Evolutionary conservation across 2,888 invertebrate species (phyloP).

Genomic region (Sarcophaga subvicina): DNA sequence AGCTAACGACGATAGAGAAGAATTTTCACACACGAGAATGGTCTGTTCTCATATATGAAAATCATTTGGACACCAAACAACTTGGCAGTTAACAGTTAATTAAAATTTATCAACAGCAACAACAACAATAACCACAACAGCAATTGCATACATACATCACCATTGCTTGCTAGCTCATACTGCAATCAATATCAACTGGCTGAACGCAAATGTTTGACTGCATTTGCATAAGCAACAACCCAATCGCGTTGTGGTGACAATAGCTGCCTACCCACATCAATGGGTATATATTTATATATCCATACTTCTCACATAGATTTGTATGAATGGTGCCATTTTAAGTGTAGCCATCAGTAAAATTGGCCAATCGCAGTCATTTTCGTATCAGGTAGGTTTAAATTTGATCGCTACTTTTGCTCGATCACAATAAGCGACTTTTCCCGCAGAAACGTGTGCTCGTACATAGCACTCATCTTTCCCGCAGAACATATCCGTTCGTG

Average conservation of each 20-base stretch:
- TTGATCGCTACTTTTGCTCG: no score
- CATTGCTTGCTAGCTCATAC: slow-evolving; percentile 56
- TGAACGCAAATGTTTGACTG: slow-evolving; percentile 77
- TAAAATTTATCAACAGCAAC: slow-evolving; percentile 32
- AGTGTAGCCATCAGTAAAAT: slow-evolving; percentile 80
- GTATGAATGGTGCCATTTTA: slow-evolving; percentile 80
- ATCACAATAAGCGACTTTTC: no score
- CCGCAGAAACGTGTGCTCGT: no score
- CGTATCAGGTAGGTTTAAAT: slow-evolving; percentile 75
- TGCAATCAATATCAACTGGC: slow-evolving; percentile 72
- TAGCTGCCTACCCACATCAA: slow-evolving; percentile 46
- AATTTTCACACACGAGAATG: slow-evolving; percentile 75
- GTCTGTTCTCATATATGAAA: slow-evolving; percentile 79
- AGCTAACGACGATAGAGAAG: slow-evolving; percentile 53
- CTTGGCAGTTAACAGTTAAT: slow-evolving; percentile 70
- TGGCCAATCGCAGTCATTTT: slow-evolving; percentile 81
- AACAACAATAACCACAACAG: slow-evolving; percentile 7
- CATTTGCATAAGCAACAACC: slow-evolving; percentile 75
- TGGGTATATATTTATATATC: slow-evolving; percentile 17
- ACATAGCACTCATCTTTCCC: no score
- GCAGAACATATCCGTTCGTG: no score
- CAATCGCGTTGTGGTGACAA: slow-evolving; percentile 57
- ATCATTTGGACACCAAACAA: slow-evolving; percentile 77
- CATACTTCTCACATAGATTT: slow-evolving; percentile 78
- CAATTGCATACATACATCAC: slow-evolving; percentile 20